Evolutionary conservation across 1,140 invertebrate genomes (phyloP), one percentile per base, ranked within the genome.

Genomic region (Trachymyrmex cornetzi): DNA sequence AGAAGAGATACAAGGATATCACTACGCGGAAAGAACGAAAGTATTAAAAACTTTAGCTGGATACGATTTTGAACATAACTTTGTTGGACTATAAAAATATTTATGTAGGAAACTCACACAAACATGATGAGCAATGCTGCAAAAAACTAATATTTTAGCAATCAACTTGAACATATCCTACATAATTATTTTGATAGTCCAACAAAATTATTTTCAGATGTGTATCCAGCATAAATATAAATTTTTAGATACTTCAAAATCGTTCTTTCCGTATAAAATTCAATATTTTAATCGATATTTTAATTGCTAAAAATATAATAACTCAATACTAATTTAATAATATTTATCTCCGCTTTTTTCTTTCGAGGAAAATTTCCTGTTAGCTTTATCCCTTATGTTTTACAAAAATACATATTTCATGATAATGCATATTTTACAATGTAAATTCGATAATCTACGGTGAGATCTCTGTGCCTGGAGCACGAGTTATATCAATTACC

Each of bases 371-470:
- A 69, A 69, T 69, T 44, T 9, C 7, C 67, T 50, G 22, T 44
- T 14, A 3, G 19, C 19, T 6, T 30, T n/a, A 55, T n/a, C 24
- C 7, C 3, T 59, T n/a, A 0, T 3, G 9, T 12, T 34, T 74
- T 14, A n/a, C 22, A 57, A 44, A 63, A n/a, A 22, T 53, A 34
- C 34, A 19, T 38, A 61, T 77, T 77, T 63, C 14, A 44, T 44
- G 14, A n/a, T 22, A 48, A 48, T 1, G 22, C 66, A 14, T 69
- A 50, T 50, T 69, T 69, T 50, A 69, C 22, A 57, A 79, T 79
- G 44, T 34, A 34, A 9, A 66, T 66, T 34, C 11, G 11, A 30
- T 22, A 38, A 53, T 55, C 22, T 19, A 16, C n/a, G n/a, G n/a
- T 50, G 59, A 64, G 14, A 64, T 64, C 9, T 30, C 1, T n/a